phyloP scores from a whole-genome alignment of 2,888 invertebrate genomes.

The Nowickia ferox region DNA sequence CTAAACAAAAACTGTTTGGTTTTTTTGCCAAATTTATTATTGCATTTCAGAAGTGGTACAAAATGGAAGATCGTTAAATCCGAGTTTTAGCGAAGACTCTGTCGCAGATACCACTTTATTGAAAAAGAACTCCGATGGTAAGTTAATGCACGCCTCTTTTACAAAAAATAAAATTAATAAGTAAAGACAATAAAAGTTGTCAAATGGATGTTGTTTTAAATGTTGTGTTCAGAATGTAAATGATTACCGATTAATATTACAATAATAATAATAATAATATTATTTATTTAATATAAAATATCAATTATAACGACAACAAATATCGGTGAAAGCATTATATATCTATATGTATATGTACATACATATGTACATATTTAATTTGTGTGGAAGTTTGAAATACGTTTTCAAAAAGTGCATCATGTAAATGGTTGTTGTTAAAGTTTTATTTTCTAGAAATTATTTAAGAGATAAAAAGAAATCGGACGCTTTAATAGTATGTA shows the following conservation, averaged over 20 bases:
- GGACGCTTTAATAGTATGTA: neutral
- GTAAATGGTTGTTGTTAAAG: conserved; percentile 41
- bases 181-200: conserved; percentile 53
- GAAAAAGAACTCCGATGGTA: conserved; percentile 93
- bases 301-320: conserved; percentile 27
- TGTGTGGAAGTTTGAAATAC: conserved; percentile 10
- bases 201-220: conserved; percentile 75
- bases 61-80: conserved; percentile 86
- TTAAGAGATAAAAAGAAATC: neutral
- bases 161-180: conserved; percentile 40
- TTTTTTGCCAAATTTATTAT: conserved; percentile 74
- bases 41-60: conserved; percentile 83
- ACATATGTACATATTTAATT: neutral
- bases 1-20: conserved; percentile 74
- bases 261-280: conserved; percentile 30
- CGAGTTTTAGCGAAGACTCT: conserved; percentile 92
- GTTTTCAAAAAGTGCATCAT: neutral
- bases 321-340: conserved; percentile 32
- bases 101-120: conserved; percentile 91
- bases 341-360: no score
- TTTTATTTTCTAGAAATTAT: neutral
- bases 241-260: conserved; percentile 55
- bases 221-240: conserved; percentile 78
- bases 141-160: conserved; percentile 82
- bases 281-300: conserved; percentile 36